Percentiles rank a stretch among this genome's conserved stretches.
phyloP scores from a whole-genome alignment of 2,113 vertebrate genomes.

The Eurystomus gularis region DNA sequence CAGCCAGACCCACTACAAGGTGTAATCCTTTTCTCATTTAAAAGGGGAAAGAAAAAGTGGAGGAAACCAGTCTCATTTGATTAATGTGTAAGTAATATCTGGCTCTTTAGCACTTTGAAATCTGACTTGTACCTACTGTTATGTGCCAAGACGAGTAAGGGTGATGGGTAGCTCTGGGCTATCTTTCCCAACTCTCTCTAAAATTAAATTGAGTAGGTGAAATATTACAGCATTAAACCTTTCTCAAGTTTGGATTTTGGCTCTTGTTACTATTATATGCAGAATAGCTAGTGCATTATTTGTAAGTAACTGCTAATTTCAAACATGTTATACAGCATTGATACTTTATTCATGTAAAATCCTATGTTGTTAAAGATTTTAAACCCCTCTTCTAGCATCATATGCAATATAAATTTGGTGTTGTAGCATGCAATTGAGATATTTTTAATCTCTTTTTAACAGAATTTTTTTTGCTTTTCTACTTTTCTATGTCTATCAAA shows the following conservation, averaged over 20 bases:
- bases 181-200: neutral
- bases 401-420: neutral
- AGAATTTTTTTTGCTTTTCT: neutral
- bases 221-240: neutral
- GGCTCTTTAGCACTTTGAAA: neutral
- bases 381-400: neutral
- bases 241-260: neutral
- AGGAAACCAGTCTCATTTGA: neutral
- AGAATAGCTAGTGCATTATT: neutral
- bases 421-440: neutral
- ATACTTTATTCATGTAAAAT: neutral
- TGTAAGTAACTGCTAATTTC: neutral
- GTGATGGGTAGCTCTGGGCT: neutral
- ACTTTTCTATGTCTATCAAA: neutral
- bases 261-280: neutral
- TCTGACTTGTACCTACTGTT: neutral
- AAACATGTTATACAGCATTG: neutral
- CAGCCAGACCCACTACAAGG: too few species aligned
- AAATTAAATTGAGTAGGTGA: neutral
- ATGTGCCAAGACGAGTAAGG: neutral
- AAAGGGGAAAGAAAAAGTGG: neutral
- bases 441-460: neutral
- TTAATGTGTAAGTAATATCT: neutral
- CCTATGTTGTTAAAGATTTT: neutral
- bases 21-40: neutral